Base-by-base conservation (phyloP, 2,888 invertebrate species). In the Hirtodrosophila trivittata region DNA sequence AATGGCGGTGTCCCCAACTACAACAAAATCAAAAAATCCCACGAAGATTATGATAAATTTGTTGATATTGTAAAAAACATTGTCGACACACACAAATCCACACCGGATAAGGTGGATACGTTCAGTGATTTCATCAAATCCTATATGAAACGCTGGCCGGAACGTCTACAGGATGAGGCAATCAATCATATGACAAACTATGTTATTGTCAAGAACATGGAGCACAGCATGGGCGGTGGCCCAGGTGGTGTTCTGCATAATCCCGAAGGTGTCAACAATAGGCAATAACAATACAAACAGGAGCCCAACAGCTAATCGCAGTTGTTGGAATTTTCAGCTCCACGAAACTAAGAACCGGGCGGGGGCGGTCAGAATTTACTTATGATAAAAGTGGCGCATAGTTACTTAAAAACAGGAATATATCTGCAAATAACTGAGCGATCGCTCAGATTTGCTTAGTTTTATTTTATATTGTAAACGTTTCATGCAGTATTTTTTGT, bases 31-130 rank as follows among this genome's bases (percentile, higher is more conserved):
- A 83, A 83, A 51, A 87, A 87, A 58, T 87, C 87, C 60, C 84
- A 87, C 50, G 89, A 89, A 68, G 89, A 89, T 71, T 89, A 89
- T 43, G 89, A 89, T 38, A 89, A 90, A 56, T 87, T 89, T 47
- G 89, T 90, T 42, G 89, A 89, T 65, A 89, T 89, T 78, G 90
- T 89, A n/a, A 89, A 89, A 73, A 89, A 90, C 60, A 89, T 89
- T 72, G 89, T 89, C 38, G 89, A 89, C 67, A 89, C 87, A 52
- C 90, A 89, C 56, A 89, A 89, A 74, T 85, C 72, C 41, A 87
- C 89, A 9, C 89, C 89, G 7, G 89, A 89, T 33, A 89, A 89
- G 52, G 88, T 89, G 35, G 89, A 89, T 62, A 89, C 90, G 9
- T 89, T 89, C 62, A 88, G 89, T 32, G 89, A 89, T 67, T 89